These are phyloP conservation scores for Enteromius argenteus DNA, from an alignment of 2,797 vertebrate species.

Conservation along the genomic window DNA sequence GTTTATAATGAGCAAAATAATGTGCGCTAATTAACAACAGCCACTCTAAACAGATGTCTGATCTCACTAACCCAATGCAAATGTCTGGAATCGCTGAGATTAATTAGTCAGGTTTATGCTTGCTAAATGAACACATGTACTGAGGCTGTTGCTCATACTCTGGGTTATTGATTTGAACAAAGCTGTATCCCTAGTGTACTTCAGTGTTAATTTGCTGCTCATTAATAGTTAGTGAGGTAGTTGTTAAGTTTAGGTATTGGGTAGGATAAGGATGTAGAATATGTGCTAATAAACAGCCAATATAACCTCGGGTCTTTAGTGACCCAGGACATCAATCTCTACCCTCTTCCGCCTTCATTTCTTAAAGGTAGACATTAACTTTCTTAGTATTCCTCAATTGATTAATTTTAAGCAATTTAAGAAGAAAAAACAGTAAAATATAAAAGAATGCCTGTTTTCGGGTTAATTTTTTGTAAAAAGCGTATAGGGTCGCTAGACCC, in stretches of 20 bases:
- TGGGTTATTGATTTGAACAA: neutral
- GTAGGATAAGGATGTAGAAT: neutral
- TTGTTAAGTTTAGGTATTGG: neutral
- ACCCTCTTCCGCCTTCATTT: no score
- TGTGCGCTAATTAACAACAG: neutral
- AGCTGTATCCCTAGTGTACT: constrained; percentile 19
- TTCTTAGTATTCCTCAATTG: no score
- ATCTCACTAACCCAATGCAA: neutral
- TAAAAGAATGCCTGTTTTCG: no score
- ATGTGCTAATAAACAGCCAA: neutral
- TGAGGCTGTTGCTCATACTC: neutral
- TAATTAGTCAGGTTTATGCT: neutral
- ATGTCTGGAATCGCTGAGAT: neutral
- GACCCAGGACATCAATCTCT: no score
- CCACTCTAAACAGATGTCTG: neutral
- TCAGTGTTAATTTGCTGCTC: constrained; percentile 55
- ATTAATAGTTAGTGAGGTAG: neutral
- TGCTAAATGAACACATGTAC: neutral
- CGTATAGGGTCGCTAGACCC: no score
- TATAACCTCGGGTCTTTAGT: neutral
- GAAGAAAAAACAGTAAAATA: no score
- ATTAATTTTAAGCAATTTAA: no score
- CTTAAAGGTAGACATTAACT: no score
- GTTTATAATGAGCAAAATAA: neutral
- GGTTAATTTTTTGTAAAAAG: no score